Conservation (phyloP, 2,888 invertebrate species). For the Eupithecia centaureata region DNA sequence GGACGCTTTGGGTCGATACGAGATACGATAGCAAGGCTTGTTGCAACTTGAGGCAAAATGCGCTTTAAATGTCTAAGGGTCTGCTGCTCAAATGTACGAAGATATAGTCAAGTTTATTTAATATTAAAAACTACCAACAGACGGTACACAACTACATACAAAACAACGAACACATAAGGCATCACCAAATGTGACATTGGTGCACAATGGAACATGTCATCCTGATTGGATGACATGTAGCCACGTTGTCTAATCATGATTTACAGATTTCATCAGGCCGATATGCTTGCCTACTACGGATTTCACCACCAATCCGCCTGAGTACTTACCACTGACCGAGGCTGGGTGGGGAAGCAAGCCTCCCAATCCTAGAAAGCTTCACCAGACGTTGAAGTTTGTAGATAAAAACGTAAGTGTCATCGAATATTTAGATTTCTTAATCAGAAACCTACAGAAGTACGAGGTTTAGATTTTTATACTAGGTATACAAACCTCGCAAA, state of each 20-base stretch:
- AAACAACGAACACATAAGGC: too few relatives aligned
- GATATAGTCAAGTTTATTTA: too few relatives aligned
- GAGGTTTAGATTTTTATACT: not conserved
- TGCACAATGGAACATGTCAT: too few relatives aligned
- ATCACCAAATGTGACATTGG: too few relatives aligned
- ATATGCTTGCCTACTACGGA: conserved; percentile 65
- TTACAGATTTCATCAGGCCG: conserved; percentile 73
- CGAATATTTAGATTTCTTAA: not conserved
- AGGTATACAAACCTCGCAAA: not conserved
- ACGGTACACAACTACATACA: too few relatives aligned
- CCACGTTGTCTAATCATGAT: not conserved
- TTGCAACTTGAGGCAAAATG: not conserved
- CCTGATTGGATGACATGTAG: too few relatives aligned
- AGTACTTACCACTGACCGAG: not conserved
- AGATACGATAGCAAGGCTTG: not conserved
- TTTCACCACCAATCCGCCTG: not conserved
- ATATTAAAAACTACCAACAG: too few relatives aligned
- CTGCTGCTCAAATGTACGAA: not conserved
- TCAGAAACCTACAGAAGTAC: not conserved
- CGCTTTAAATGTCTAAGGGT: not conserved
- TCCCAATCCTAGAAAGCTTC: not conserved
- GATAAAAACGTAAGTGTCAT: not conserved
- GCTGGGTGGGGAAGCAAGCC: conserved; percentile 1
- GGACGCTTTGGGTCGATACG: not conserved
- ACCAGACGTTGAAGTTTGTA: not conserved